Base-by-base conservation (phyloP, 2,113 vertebrate species). In the Strigops habroptila region DNA sequence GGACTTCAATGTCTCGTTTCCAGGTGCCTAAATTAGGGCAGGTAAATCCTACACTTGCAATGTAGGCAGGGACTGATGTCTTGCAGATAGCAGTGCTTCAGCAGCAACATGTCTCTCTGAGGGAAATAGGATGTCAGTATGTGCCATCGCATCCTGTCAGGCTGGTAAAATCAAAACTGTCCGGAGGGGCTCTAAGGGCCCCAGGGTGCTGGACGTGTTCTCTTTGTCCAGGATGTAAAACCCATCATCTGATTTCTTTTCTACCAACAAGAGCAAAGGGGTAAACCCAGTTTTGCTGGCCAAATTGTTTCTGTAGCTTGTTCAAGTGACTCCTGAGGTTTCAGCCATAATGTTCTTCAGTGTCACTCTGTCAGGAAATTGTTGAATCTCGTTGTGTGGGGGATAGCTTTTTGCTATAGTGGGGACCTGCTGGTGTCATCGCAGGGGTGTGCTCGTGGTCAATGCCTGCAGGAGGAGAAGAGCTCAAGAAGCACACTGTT, bases 401-500 rank as follows among this genome's bases (percentile, higher is more conserved):
- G 64, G 30, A 8, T 4, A 12, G 25, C n/a, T 70, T 28, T 62
- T 70, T 5, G 3, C 55, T 65, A 0, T 1, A 25, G 7, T 0
- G 37, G 75, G 53, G 25, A 35, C 52, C 57, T 64, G 63, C 49
- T 57, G 63, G n/a, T 17, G 41, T 24, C 60, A 10, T 12, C 60
- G 15, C 7, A 17, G 9, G 13, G 41, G n/a, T 67, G 52, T 68
- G 59, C 55, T 46, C 8, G 11, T 44, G 55, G 48, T n/a, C 41
- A 7, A 0, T 5, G 52, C 41, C 71, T 74, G 71, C 67, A 51
- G 92, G 68, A 78, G 17, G 2, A 51, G 3, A 18, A 13, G 67
- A 57, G 14, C 43, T 73, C 9, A 2, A 4, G 23, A 7, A 75
- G 37, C n/a, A 4, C 2, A 0, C 14, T 0, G 0, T 35, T 37